Conservation (phyloP, 2,113 vertebrate species). For the Alces alces region DNA sequence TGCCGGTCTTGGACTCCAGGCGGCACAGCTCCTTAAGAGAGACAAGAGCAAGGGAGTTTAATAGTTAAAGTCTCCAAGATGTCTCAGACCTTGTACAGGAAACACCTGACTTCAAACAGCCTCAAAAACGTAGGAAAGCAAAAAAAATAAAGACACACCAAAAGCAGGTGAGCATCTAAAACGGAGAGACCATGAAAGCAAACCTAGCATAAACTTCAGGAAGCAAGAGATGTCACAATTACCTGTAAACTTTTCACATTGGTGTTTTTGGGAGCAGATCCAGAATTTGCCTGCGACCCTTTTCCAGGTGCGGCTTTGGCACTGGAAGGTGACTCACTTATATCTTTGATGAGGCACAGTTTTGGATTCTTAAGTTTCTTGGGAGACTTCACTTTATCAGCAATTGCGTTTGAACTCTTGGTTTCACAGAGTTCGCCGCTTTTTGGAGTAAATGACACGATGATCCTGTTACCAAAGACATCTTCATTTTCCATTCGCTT, state of each 20-base stretch:
- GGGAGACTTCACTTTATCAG: conserved; percentile 91
- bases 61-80: not conserved
- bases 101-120: not conserved
- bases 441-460: conserved; percentile 90
- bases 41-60: not conserved
- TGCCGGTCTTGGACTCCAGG: conserved; percentile 82
- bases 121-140: not conserved
- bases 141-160: not conserved
- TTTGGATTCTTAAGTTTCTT: conserved; percentile 89
- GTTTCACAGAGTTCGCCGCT: conserved; percentile 81
- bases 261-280: conserved; percentile 81
- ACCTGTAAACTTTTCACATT: conserved; percentile 93
- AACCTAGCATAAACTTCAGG: not conserved
- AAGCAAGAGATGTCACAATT: conserved; percentile 53
- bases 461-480: conserved; percentile 93
- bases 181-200: not conserved
- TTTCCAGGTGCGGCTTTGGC: conserved; percentile 85
- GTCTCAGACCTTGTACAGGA: not conserved
- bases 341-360: conserved; percentile 84
- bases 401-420: conserved; percentile 77
- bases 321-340: conserved; percentile 84
- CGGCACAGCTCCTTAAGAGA: conserved; percentile 84
- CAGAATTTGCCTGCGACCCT: conserved; percentile 78
- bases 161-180: not conserved
- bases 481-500: conserved; percentile 99